Evolutionary conservation across 1,140 invertebrate genomes (phyloP).

Genomic region (Drosophila prosaltans): DNA sequence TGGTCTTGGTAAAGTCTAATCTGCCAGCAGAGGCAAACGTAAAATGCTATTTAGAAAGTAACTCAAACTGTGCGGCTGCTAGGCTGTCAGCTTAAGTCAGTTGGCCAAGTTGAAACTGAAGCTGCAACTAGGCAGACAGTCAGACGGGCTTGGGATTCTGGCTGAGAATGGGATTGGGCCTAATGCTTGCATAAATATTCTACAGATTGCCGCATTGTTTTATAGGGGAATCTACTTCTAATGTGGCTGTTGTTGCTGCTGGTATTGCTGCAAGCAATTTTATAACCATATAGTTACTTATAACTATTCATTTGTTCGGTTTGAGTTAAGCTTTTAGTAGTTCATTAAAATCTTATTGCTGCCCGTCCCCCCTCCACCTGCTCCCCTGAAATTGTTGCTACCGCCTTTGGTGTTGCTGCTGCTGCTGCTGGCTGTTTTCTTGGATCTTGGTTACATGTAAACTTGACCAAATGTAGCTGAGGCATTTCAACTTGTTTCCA

Average conservation of each 20-base stretch:
- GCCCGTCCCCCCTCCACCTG: neutral
- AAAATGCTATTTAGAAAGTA: slow-evolving; percentile 75
- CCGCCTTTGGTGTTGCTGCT: slow-evolving; percentile 11
- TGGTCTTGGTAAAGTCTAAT: slow-evolving; percentile 10
- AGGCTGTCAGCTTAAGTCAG: slow-evolving; percentile 74
- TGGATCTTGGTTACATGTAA: slow-evolving; percentile 56
- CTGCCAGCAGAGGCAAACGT: slow-evolving; percentile 25
- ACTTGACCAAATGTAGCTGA: slow-evolving; percentile 76
- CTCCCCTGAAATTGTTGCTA: neutral
- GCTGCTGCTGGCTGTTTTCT: slow-evolving; percentile 23
- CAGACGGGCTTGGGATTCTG: slow-evolving; percentile 7
- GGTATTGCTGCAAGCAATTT: slow-evolving; percentile 53
- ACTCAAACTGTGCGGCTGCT: slow-evolving; percentile 56
- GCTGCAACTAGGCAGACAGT: slow-evolving; percentile 24
- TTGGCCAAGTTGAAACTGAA: slow-evolving; percentile 44
- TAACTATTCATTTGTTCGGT: slow-evolving; percentile 38
- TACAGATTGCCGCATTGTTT: slow-evolving; percentile 66
- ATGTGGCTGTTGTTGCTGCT: slow-evolving; percentile 30
- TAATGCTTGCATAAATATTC: slow-evolving; percentile 76
- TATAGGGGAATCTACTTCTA: slow-evolving; percentile 13
- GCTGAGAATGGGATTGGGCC: slow-evolving; percentile 31
- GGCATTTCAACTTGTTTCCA: slow-evolving; percentile 77
- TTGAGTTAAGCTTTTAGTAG: slow-evolving; percentile 66
- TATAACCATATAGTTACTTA: slow-evolving; percentile 32
- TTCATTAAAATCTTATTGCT: slow-evolving; percentile 76